Evolutionary conservation across 2,113 vertebrate species (phyloP).

Genomic region (Pteronura brasiliensis): DNA sequence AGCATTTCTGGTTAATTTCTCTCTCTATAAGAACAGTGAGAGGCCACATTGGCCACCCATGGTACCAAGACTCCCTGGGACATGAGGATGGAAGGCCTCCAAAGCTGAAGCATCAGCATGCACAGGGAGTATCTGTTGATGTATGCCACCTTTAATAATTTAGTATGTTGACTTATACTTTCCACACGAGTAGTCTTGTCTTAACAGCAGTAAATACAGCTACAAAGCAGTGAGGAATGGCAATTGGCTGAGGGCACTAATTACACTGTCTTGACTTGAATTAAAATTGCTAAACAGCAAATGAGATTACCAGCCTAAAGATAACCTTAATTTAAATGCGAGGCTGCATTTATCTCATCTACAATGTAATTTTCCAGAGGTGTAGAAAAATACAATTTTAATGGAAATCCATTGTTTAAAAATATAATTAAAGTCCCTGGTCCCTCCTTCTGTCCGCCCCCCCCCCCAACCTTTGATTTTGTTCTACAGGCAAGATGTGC

Average conservation of each 20-base stretch:
- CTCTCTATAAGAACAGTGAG: constrained; percentile 31
- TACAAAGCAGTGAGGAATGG: constrained; percentile 81
- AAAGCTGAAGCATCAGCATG: constrained; percentile 78
- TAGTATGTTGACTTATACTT: constrained; percentile 85
- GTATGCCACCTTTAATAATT: constrained; percentile 83
- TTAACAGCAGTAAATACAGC: constrained; percentile 88
- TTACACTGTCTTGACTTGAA: constrained; percentile 83
- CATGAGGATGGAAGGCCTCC: not conserved
- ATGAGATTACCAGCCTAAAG: constrained; percentile 81
- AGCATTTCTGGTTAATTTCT: constrained; percentile 47
- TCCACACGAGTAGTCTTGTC: constrained; percentile 81
- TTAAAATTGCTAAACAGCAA: constrained; percentile 85
- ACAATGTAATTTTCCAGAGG: constrained; percentile 76
- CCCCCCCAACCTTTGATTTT: constrained; percentile 39
- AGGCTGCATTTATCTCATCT: constrained; percentile 80
- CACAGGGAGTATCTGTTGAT: constrained; percentile 73
- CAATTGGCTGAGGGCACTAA: constrained; percentile 84
- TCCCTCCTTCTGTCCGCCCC: not conserved
- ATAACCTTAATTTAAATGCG: constrained; percentile 83
- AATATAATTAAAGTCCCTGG: constrained; percentile 70
- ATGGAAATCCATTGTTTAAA: constrained; percentile 70
- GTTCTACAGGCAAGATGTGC: constrained; percentile 44
- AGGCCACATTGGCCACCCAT: constrained; percentile 10
- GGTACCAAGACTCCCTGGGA: constrained; percentile 25
- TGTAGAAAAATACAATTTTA: constrained; percentile 70